Conservation (phyloP, 2,888 invertebrate genomes). For the Rotaria macrura region DNA sequence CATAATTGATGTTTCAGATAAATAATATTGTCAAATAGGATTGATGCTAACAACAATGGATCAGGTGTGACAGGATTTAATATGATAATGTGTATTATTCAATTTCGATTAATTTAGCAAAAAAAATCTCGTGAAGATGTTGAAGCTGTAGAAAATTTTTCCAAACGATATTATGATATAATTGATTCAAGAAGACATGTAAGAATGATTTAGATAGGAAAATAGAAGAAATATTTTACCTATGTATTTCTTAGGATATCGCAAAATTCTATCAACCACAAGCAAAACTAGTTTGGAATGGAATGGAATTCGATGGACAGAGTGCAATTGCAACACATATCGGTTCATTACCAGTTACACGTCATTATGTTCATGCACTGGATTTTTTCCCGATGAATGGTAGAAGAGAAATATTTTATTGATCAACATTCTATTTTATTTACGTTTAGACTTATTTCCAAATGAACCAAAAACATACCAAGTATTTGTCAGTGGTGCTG, state of each 20-base stretch:
- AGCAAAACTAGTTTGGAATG: conserved; percentile 1
- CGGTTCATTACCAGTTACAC: not conserved
- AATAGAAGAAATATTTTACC: not conserved
- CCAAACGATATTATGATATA: not conserved
- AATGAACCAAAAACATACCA: not conserved
- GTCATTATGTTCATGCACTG: not conserved
- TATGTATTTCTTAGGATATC: not conserved
- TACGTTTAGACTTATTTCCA: not conserved
- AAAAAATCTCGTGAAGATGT: conserved; percentile 6
- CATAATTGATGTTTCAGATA: not conserved
- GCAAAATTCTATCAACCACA: not conserved
- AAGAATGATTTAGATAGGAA: not conserved
- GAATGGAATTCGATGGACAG: not conserved
- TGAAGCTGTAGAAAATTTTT: not conserved
- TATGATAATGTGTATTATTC: not conserved
- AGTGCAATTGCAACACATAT: not conserved
- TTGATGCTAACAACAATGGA: not conserved
- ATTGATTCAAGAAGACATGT: not conserved
- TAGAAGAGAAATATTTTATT: not conserved
- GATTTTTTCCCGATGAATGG: conserved; percentile 2
- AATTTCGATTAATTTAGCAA: conserved; percentile 18
- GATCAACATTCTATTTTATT: not conserved
- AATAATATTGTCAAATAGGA: not conserved
- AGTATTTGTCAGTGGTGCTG: not conserved
- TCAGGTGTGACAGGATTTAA: not conserved